phyloP scores from a whole-genome alignment of 92 coral and sea anemone genomes.

The Bergia puertoricense region DNA sequence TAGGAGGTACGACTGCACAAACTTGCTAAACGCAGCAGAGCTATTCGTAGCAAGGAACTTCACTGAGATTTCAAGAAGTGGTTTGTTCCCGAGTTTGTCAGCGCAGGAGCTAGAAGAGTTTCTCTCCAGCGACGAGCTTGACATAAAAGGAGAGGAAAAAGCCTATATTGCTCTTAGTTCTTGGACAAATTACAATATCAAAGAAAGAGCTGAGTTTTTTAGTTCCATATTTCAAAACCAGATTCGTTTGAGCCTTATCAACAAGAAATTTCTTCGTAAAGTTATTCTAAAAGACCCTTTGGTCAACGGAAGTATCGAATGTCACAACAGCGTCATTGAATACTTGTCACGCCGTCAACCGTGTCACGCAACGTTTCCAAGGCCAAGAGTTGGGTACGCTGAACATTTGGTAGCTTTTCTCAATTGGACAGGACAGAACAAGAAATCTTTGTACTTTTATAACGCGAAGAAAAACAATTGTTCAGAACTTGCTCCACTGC shows the following conservation, averaged over 20 bases:
- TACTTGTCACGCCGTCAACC: background rate
- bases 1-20: background rate
- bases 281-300: conserved; percentile 22
- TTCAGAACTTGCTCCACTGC: background rate
- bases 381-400: conserved; percentile 24
- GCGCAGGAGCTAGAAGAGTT: conserved; percentile 2
- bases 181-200: background rate
- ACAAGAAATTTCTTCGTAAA: background rate
- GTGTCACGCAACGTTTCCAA: background rate
- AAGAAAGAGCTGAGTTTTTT: background rate
- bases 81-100: background rate
- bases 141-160: background rate
- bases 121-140: conserved; percentile 6
- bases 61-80: conserved; percentile 2
- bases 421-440: conserved; percentile 9
- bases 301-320: background rate
- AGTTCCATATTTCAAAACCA: background rate
- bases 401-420: conserved; percentile 6
- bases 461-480: background rate
- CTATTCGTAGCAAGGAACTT: conserved; percentile 13
- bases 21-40: background rate
- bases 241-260: conserved; percentile 8
- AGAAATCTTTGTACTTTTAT: background rate
- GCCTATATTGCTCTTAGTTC: background rate
- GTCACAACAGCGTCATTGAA: background rate